phyloP scores from a whole-genome alignment of 2,888 invertebrate species.

The Yponomeuta malinellus region DNA sequence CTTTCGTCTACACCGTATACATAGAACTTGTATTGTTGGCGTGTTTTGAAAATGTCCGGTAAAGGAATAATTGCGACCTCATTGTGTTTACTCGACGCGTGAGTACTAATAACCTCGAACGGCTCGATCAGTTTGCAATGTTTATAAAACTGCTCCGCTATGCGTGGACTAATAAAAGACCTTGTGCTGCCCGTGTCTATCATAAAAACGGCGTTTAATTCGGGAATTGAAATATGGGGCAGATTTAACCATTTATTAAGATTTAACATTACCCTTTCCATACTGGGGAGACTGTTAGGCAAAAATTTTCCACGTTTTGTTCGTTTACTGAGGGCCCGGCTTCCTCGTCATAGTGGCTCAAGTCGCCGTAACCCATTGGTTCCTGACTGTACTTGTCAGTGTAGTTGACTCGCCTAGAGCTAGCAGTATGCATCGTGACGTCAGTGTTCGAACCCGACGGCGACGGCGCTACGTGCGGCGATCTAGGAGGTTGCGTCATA shows the following conservation, averaged over 20 bases:
- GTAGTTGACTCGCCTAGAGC: not conserved
- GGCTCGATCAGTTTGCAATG: not conserved
- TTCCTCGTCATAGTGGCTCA: not conserved
- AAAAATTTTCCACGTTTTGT: not conserved
- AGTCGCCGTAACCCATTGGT: too few species aligned
- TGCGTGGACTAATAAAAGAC: not conserved
- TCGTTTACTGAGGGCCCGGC: not conserved
- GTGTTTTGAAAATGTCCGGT: not conserved
- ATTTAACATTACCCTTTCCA: not conserved
- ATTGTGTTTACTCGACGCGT: conserved; percentile 5
- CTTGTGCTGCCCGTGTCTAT: conserved; percentile 7
- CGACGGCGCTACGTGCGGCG: not conserved
- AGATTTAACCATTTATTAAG: not conserved
- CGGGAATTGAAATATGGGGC: conserved; percentile 4
- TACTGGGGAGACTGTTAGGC: not conserved
- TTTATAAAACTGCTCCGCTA: not conserved
- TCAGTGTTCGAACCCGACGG: not conserved
- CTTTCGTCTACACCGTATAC: not conserved
- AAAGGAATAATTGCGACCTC: not conserved
- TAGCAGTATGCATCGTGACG: not conserved
- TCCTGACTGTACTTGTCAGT: not conserved
- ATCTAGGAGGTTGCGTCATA: not conserved
- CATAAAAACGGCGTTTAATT: not conserved
- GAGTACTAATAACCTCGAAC: conserved; percentile 9
- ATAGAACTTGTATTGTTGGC: not conserved